Evolutionary conservation across 2,797 vertebrate species (phyloP), one percentile per base, ranked within the genome.

Genomic region (Ataeniobius toweri): DNA sequence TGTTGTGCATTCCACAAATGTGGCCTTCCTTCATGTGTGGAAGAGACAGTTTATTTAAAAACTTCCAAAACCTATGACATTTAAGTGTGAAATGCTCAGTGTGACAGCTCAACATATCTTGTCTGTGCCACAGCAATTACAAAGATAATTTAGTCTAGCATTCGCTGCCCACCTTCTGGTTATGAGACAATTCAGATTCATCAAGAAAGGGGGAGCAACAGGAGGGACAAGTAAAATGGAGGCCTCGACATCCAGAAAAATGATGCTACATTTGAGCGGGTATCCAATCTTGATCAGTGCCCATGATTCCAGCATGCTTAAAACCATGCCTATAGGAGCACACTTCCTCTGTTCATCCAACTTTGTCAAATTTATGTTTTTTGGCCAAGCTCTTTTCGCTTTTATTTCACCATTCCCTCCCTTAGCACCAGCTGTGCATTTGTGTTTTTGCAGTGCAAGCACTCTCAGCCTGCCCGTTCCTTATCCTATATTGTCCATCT

Each of bases 141-240:
- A 46, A 72, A 46, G 77, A 61, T 59, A 70, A 81, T 76, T 83
- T 1, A 51, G 31, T 8, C 26, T 31, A 36, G 6, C 91, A 91
- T 88, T 81, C 91, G 82, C 78, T 84, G 76, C 82, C 78, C 2
- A 73, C 78, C 58, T 89, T 85, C 87, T 81, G 75, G 85, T 88
- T 82, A 71, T 76, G 55, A 88, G 84, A 91, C 79, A 85, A 88
- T 91, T 91, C 84, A 65, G 83, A 92, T 88, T 93, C 86, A 85
- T 85, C 81, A 88, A 48, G 85, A 88, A 86, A 80, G 85, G 80
- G 53, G 76, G 83, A 83, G 82, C 79, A 89, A 55, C 53, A 74
- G 55, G 75, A 73, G 51, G 36, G 58, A 20, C 51, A 48, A 69
- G 24, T 67, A 75, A 80, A 41, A 51, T 63, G 75, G 79, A 80